Base-by-base conservation (phyloP, 1,140 invertebrate species). In the Rhynchophorus ferrugineus region DNA sequence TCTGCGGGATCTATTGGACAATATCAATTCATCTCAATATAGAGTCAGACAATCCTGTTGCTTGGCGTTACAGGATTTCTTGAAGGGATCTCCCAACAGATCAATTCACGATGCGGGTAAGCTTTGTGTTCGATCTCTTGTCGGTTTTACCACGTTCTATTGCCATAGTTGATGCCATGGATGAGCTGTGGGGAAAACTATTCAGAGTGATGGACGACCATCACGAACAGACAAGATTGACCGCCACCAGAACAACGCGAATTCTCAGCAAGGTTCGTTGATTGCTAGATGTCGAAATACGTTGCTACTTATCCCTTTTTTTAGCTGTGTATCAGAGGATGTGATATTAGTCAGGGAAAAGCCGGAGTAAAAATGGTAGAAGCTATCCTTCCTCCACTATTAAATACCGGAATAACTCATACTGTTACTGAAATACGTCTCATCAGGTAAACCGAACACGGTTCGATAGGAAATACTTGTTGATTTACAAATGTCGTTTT, bases 201-300 rank as follows among this genome's bases (percentile, higher is more conserved):
- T 91, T 95, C 63, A 72, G 88, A 22, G 91, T 95, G 0, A 87
- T 92, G 82, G 93, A 95, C 70, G 92, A 95, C 71, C 88, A 94
- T 61, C 93, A 95, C 66, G 90, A 93, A 67, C 84, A 81, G 17
- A 94, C 92, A 0, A 73, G 92, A 49, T 73, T 80, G 55, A 83
- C 87, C 2, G 92, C 92, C 20, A 83, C 80, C 21, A 78, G 79
- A 53, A 87, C 91, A 0, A 79, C 86, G 2, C 81, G 80, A 60
- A 75, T 85, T 38, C 72, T 96, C 1, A 87, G 87, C 60, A 89
- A 89, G 70, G 86, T 91, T 70, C 72, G 63, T 59, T 16, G 43
- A 14, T 22, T 33, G 35, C 38, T 22, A 9, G 5, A 24, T 14
- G 3, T 11, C 41, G 20, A 19, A 24, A 9, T 3, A 3, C 29